phyloP scores from a whole-genome alignment of 2,113 vertebrate species.

The Chelonoidis abingdonii region DNA sequence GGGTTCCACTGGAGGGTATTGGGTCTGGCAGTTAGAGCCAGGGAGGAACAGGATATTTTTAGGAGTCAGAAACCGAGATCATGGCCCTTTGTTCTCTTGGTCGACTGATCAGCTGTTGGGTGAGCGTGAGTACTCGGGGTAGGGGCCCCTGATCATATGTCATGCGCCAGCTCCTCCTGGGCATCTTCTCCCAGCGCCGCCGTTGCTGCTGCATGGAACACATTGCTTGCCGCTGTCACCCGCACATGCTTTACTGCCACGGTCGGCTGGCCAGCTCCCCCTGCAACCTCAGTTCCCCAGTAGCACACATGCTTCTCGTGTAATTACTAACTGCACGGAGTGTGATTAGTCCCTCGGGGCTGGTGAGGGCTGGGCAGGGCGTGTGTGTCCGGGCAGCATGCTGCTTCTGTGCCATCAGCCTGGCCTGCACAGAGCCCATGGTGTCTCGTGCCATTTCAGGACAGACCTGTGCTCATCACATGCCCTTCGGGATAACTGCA shows the following conservation, averaged over 20 bases:
- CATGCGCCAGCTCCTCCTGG: not conserved
- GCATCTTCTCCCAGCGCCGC: not conserved
- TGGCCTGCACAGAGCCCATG: not conserved
- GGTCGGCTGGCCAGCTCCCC: not conserved
- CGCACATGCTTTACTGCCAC: not conserved
- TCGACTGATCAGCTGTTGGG: not conserved
- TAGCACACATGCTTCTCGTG: not conserved
- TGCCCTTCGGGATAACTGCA: not conserved
- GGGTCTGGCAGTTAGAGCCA: not conserved
- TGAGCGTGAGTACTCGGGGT: no score
- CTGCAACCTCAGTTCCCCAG: not conserved
- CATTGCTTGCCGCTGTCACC: not conserved
- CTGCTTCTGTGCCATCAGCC: not conserved
- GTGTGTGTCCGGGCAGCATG: not conserved
- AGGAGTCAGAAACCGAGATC: not conserved
- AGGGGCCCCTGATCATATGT: not conserved
- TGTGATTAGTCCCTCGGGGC: not conserved
- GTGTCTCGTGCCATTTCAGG: not conserved
- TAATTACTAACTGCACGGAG: not conserved
- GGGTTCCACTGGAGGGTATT: not conserved
- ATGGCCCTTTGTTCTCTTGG: not conserved
- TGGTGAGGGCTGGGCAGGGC: not conserved
- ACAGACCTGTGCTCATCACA: not conserved
- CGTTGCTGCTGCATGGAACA: not conserved
- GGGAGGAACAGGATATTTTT: not conserved